Evolutionary conservation across 2,797 vertebrate species (phyloP), one percentile per base, ranked within the genome.

Genomic region (Sebastes hopkinsi): DNA sequence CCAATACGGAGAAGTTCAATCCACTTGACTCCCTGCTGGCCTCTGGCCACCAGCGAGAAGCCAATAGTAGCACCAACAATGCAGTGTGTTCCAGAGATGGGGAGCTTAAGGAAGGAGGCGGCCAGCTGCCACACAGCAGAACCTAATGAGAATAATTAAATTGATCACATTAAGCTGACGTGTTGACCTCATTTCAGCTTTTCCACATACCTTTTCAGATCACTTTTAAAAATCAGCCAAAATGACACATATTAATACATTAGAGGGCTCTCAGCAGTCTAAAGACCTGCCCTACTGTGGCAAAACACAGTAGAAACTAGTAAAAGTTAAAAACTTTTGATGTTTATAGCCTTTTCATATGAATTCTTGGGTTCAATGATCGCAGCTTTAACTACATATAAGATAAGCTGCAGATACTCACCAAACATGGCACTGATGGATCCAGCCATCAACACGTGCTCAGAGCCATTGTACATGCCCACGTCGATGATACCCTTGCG

Each of bases 61-160:
- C 99, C 98, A 4, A 99, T 99, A 58, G 99, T 99, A 0, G 98
- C 99, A 23, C 98, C 99, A 18, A 99, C 99, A n/a, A 99, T 99
- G 90, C 99, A 99, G 92, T 99, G 99, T 50, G 99, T 99, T 66
- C 99, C 99, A 89, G 99, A 99, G 81, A 99, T 99, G 60, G 99
- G 99, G 12, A 99, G 97, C 94, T 97, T 99, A 90, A 99, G 95
- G 89, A 99, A 99, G 0, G 98, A 99, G 91, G 99, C 99, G 6
- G 92, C 91, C 70, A 99, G 95, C 88, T 99, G 99, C 99, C 99
- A 99, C 67, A 98, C 97, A 82, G 99, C 98, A 74, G 99, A 99
- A 77, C 99, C 99, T 99, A 70, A 60, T 46, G 42, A 78, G 18
- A 87, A 87, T 18, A 52, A 62, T 80, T 56, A 20, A 67, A 71